phyloP scores from a whole-genome alignment of 1,140 invertebrate genomes.

The Procambarus virginalis region DNA sequence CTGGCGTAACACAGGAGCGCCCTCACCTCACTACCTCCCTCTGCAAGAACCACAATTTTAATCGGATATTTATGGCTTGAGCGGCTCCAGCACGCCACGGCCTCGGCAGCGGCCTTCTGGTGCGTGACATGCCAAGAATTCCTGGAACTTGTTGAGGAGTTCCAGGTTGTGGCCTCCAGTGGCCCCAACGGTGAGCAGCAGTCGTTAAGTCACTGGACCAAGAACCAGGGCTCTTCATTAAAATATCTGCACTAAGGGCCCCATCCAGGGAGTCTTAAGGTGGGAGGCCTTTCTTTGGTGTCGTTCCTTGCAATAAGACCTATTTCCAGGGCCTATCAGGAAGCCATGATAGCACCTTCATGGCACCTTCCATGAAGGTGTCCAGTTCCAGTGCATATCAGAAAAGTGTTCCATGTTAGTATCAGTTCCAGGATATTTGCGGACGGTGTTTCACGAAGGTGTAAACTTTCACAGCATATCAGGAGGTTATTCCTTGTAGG shows the following conservation, averaged over 20 bases:
- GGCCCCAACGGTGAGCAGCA: background rate
- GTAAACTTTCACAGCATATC: too few relatives aligned
- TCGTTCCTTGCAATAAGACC: too few relatives aligned
- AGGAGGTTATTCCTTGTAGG: too few relatives aligned
- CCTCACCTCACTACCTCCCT: background rate
- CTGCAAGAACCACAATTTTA: conserved; percentile 7
- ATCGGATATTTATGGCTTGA: conserved; percentile 10
- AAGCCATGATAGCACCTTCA: too few relatives aligned
- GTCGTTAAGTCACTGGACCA: conserved; percentile 16
- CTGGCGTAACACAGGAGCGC: background rate
- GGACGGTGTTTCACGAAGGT: too few relatives aligned
- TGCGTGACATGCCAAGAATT: conserved; percentile 30
- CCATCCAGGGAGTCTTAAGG: too few relatives aligned
- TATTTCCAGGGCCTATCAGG: too few relatives aligned
- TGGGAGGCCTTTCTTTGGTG: too few relatives aligned
- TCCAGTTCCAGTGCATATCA: too few relatives aligned
- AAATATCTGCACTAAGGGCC: background rate
- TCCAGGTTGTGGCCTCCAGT: background rate
- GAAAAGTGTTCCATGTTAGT: too few relatives aligned
- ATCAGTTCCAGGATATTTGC: too few relatives aligned
- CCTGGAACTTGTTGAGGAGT: conserved; percentile 15
- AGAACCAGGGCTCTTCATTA: conserved; percentile 4
- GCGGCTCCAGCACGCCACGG: conserved; percentile 10
- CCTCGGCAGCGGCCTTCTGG: conserved; percentile 22
- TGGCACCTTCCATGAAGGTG: too few relatives aligned